Evolutionary conservation across 2,113 vertebrate genomes (phyloP).

Genomic region (Platysteira castanea): DNA sequence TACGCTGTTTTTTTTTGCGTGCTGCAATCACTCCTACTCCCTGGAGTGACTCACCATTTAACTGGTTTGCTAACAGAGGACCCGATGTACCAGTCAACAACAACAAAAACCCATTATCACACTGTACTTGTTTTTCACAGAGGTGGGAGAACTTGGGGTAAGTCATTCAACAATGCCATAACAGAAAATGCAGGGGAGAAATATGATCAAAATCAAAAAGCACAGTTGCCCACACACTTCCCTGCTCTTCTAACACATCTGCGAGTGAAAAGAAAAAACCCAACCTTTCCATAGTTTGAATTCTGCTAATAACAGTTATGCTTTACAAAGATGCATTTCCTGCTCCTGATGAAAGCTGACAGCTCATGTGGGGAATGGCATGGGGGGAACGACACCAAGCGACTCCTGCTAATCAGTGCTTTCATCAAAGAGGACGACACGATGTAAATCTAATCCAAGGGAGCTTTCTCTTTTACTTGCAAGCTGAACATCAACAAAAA

Average conservation of each 20-base stretch:
- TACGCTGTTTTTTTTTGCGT: not conserved
- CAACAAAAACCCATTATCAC: not conserved
- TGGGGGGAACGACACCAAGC: not conserved
- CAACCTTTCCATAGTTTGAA: not conserved
- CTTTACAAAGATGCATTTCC: not conserved
- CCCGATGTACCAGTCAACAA: not conserved
- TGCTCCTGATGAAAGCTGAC: conserved; percentile 12
- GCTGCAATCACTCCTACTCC: conserved; percentile 25
- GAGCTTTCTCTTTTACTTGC: conserved; percentile 13
- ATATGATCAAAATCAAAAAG: not conserved
- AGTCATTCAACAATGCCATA: not conserved
- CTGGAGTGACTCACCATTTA: conserved; percentile 19
- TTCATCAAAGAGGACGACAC: conserved; percentile 13
- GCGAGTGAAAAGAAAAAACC: not conserved
- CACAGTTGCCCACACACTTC: conserved; percentile 13
- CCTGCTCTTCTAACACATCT: not conserved
- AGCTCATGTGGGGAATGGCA: not conserved
- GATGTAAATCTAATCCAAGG: not conserved
- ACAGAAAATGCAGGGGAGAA: conserved; percentile 9
- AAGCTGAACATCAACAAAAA: not conserved
- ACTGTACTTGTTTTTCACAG: conserved; percentile 19
- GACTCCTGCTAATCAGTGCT: not conserved
- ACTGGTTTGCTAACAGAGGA: conserved; percentile 37
- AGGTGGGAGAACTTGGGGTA: conserved; percentile 8
- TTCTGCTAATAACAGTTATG: not conserved